These are phyloP conservation scores for Cephus runcator DNA, from an alignment of 2,888 invertebrate genomes.

Conservation along the genomic window DNA sequence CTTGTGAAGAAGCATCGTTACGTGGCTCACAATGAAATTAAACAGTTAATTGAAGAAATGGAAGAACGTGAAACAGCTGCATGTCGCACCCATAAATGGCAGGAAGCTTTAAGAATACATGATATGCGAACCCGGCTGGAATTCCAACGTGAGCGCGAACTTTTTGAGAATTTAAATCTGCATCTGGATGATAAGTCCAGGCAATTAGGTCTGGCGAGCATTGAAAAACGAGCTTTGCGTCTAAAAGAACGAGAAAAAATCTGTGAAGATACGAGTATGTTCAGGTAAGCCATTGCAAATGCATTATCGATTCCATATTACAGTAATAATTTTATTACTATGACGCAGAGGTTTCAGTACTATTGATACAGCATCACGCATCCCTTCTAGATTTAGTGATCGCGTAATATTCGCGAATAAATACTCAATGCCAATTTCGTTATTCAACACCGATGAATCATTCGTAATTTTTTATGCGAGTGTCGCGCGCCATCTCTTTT, in stretches of 20 bases:
- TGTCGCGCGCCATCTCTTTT: neutral
- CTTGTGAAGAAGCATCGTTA: conserved; percentile 51
- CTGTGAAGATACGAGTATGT: conserved; percentile 47
- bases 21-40: conserved; percentile 50
- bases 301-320: neutral
- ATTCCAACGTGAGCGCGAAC: conserved; percentile 47
- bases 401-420: conserved; percentile 4
- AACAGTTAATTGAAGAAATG: conserved; percentile 50
- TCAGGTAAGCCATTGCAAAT: conserved; percentile 30
- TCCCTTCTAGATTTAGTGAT: neutral
- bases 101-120: conserved; percentile 54
- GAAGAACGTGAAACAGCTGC: conserved; percentile 47
- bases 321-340: neutral
- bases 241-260: conserved; percentile 40
- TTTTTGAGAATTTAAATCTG: conserved; percentile 47
- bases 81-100: conserved; percentile 50
- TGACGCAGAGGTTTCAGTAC: neutral
- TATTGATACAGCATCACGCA: neutral
- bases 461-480: conserved; percentile 28
- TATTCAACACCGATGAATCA: conserved; percentile 41
- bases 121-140: conserved; percentile 58
- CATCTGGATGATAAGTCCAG: conserved; percentile 43
- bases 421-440: conserved; percentile 24
- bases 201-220: conserved; percentile 38
- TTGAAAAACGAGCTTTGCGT: conserved; percentile 41